Base-by-base conservation (phyloP, 2,888 invertebrate species). In the Trachelus iudaicus region DNA sequence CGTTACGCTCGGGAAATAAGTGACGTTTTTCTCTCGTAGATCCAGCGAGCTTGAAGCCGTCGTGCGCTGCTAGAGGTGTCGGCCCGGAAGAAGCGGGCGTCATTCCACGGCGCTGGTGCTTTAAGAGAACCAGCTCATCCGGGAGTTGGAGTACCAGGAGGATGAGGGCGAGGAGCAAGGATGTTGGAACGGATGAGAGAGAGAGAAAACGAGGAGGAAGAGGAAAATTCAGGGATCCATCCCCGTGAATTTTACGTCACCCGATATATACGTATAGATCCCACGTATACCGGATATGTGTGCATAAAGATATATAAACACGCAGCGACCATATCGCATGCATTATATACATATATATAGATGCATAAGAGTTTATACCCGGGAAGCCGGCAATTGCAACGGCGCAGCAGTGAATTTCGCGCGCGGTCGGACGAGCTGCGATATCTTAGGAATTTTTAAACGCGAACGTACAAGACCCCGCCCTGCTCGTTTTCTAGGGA, bases 361-460 rank as follows among this genome's bases (percentile, higher is more conserved):
- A 76, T 76, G 83, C 83, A 83, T 80, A 82, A 83, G 83, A 86
- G 84, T 86, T 87, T 87, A 85, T 83, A 82, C 80, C 77, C 81
- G 9, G 77, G 77, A 80, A 84, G 84, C 85, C 81, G 83, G 87
- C 87, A 88, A 88, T 88, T 87, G 84, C 84, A 79, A 79, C 84
- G 35, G 85, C 82, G 84, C 83, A 84, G 83, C 84, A 81, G 82
- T 71, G 71, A 83, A 85, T 86, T 84, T 84, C 86, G 81, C 84
- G 84, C 80, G 83, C 84, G 79, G 69, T 79, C 81, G 71, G 76
- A 73, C 71, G 76, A 34, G 13, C 30, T 34, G 37, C 77, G 83
- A 82, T 87, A 87, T 88, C 88, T 88, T 85, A 87, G 87, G 87
- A 90, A 91, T 90, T 89, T 90, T 87, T 87, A 85, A 89, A 87